A percentile compares a stretch with the other conserved stretches of the same genome.
Evolutionary conservation across 2,113 vertebrate species (phyloP).

Genomic region (Trogon melanurus): DNA sequence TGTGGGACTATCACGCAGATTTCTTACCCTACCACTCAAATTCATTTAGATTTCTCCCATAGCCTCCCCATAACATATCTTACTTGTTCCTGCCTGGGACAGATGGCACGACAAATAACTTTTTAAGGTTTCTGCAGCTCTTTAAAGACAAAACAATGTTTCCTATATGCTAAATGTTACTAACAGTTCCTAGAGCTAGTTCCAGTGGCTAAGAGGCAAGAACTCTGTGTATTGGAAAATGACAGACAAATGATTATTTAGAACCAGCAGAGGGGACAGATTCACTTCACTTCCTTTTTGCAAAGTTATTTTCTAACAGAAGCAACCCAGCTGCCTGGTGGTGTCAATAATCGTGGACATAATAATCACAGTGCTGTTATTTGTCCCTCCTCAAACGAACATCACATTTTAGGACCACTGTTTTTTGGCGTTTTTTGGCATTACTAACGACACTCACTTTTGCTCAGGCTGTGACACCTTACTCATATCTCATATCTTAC

Average conservation of each 20-base stretch:
- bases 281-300: neutral
- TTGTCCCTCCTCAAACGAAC: neutral
- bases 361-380: neutral
- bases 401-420: neutral
- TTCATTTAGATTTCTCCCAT: neutral
- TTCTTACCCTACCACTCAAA: neutral
- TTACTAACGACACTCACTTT: neutral
- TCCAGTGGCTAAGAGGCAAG: neutral
- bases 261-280: neutral
- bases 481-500: neutral
- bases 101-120: neutral
- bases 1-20: neutral
- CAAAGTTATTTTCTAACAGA: neutral
- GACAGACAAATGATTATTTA: neutral
- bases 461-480: neutral
- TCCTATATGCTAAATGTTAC: neutral
- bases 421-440: neutral
- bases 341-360: neutral
- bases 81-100: neutral
- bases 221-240: neutral
- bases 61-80: neutral
- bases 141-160: neutral
- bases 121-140: neutral
- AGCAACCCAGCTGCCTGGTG: neutral
- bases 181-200: neutral